Evolutionary conservation across 1,140 invertebrate species (phyloP).

Genomic region (Drosophila novamexicana): DNA sequence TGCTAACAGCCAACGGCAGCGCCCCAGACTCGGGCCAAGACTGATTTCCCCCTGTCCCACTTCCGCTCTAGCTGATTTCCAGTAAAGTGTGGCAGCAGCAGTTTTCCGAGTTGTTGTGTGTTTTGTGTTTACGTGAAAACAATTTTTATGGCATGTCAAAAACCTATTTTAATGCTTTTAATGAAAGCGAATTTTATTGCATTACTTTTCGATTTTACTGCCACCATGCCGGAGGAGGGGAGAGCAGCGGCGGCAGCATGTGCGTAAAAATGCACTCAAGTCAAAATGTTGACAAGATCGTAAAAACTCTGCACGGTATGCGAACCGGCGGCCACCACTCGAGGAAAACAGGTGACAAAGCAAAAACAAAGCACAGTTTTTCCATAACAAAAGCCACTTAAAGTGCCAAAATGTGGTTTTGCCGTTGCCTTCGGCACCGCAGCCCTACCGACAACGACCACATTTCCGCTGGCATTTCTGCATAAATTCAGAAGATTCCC

Average conservation of each 20-base stretch:
- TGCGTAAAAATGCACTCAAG: constrained; percentile 78
- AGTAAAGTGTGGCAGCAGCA: constrained; percentile 67
- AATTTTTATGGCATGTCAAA: constrained; percentile 83
- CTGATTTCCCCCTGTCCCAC: neutral
- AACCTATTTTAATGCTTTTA: constrained; percentile 83
- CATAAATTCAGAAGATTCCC: constrained; percentile 66
- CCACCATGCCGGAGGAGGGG: constrained; percentile 32
- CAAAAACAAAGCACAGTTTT: constrained; percentile 46
- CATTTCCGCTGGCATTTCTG: constrained; percentile 67
- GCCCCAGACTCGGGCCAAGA: constrained; percentile 17
- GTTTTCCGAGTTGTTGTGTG: constrained; percentile 46
- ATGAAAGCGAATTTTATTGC: constrained; percentile 82
- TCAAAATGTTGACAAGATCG: constrained; percentile 80
- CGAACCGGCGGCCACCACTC: constrained; percentile 8
- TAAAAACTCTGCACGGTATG: constrained; percentile 58
- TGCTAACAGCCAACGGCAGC: constrained; percentile 44
- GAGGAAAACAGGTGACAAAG: constrained; percentile 73
- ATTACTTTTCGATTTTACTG: constrained; percentile 81
- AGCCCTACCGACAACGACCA: constrained; percentile 45
- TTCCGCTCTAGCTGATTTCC: neutral
- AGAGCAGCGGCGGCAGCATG: neutral
- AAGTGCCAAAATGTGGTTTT: constrained; percentile 69
- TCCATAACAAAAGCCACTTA: constrained; percentile 68
- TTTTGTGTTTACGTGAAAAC: constrained; percentile 75
- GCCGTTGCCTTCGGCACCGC: neutral